Percentiles rank a stretch among this genome's conserved stretches.
Evolutionary conservation across 2,113 vertebrate genomes (phyloP).

Genomic region (Bungarus multicinctus): DNA sequence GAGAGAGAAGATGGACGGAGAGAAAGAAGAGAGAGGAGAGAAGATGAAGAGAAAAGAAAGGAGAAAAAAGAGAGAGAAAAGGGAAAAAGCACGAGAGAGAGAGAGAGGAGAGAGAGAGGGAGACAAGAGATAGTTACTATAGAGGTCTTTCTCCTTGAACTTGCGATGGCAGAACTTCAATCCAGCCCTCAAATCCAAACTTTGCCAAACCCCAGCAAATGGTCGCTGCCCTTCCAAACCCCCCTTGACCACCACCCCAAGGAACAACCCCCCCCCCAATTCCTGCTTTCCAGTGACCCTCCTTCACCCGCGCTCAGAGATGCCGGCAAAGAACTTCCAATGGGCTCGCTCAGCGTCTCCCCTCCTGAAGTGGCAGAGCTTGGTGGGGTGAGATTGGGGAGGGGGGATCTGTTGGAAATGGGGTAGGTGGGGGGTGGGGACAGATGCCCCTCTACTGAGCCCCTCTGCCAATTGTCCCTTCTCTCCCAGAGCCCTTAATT

Average conservation of each 20-base stretch:
- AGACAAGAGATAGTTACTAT: too few relatives aligned
- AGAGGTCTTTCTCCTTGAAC: neutral
- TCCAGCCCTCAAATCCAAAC: neutral
- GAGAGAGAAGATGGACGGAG: too few relatives aligned
- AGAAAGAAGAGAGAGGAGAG: too few relatives aligned
- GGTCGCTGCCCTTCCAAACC: neutral
- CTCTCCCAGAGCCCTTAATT: slow-evolving; percentile 16
- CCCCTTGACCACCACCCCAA: neutral
- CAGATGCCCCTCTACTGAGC: neutral
- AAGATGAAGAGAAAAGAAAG: too few relatives aligned
- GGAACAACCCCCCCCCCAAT: neutral
- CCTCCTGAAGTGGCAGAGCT: neutral
- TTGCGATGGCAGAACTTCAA: neutral
- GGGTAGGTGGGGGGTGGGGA: too few relatives aligned
- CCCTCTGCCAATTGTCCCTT: neutral
- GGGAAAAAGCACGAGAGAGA: too few relatives aligned
- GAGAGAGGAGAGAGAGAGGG: too few relatives aligned
- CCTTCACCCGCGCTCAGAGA: neutral
- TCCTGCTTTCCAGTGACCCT: neutral
- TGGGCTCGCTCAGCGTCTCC: neutral
- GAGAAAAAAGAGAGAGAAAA: too few relatives aligned
- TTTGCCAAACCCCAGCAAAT: neutral
- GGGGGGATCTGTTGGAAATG: neutral
- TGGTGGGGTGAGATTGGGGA: too few relatives aligned
- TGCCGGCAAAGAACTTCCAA: neutral